phyloP scores from a whole-genome alignment of 2,888 invertebrate genomes.

The Cecidostiba fungosa region DNA sequence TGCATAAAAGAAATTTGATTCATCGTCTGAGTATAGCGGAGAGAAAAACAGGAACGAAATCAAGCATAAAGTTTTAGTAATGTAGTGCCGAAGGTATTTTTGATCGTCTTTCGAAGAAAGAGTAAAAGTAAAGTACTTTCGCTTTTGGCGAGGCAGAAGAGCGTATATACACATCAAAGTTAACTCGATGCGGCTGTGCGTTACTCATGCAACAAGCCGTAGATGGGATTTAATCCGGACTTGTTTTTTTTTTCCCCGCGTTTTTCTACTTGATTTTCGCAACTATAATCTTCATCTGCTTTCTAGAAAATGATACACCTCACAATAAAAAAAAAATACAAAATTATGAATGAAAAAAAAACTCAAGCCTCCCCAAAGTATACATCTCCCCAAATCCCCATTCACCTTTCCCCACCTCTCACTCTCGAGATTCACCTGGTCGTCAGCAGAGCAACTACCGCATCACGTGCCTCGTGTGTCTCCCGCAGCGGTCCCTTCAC shows the following conservation, averaged over 20 bases:
- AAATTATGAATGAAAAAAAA: not conserved
- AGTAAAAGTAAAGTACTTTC: not conserved
- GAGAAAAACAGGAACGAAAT: not conserved
- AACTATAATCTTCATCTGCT: not conserved
- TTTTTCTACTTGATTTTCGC: not conserved
- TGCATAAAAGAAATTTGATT: not conserved
- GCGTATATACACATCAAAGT: not conserved
- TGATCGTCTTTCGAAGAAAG: not conserved
- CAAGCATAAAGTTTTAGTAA: not conserved
- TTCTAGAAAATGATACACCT: not conserved
- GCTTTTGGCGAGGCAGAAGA: not conserved
- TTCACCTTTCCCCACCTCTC: not conserved
- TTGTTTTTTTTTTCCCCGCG: not conserved
- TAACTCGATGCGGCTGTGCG: not conserved
- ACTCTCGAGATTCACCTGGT: slow-evolving; percentile 14
- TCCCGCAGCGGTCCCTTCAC: slow-evolving; percentile 14
- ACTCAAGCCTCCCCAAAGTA: not conserved
- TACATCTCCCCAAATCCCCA: not conserved
- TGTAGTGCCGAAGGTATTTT: not conserved
- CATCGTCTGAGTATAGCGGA: too few relatives aligned
- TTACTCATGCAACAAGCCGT: not conserved
- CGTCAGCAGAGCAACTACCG: not conserved
- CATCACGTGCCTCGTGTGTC: not conserved
- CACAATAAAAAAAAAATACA: too few relatives aligned
- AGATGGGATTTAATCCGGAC: not conserved